Conservation (phyloP, 2,113 vertebrate genomes). For the Lepisosteus oculatus region DNA sequence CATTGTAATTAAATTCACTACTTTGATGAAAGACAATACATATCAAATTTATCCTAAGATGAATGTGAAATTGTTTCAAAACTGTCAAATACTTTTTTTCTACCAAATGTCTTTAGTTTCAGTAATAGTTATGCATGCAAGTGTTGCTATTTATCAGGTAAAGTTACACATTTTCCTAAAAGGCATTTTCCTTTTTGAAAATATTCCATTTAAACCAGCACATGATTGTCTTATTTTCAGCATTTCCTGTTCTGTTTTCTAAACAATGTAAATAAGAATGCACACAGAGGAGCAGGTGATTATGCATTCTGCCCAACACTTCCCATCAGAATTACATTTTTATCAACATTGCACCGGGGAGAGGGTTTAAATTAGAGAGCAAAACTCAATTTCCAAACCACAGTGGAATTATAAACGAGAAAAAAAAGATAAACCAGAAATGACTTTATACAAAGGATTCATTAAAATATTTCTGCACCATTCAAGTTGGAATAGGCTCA, state of each 20-base stretch:
- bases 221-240: slow-evolving; percentile 41
- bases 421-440: slow-evolving; percentile 49
- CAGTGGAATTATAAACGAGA: slow-evolving; percentile 31
- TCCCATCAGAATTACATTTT: slow-evolving; percentile 46
- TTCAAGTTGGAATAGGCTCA: slow-evolving; percentile 40
- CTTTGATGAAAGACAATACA: slow-evolving; percentile 7
- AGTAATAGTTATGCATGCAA: slow-evolving; percentile 30
- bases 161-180: slow-evolving; percentile 37
- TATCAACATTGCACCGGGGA: slow-evolving; percentile 41
- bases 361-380: slow-evolving; percentile 44
- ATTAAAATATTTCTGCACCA: slow-evolving; percentile 42
- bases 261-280: slow-evolving; percentile 40
- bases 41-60: slow-evolving; percentile 6
- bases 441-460: slow-evolving; percentile 46
- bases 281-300: slow-evolving; percentile 32
- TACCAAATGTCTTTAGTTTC: slow-evolving; percentile 31
- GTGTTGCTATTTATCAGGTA: slow-evolving; percentile 37
- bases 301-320: slow-evolving; percentile 32
- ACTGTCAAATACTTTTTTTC: slow-evolving; percentile 6
- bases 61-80: slow-evolving; percentile 18
- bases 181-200: slow-evolving; percentile 40
- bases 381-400: slow-evolving; percentile 47
- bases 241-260: slow-evolving; percentile 45
- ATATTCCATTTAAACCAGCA: slow-evolving; percentile 38
- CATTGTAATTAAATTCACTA: no score